Evolutionary conservation across 2,888 invertebrate species (phyloP), one percentile per base, ranked within the genome.

Genomic region (Ephialtes manifestator): DNA sequence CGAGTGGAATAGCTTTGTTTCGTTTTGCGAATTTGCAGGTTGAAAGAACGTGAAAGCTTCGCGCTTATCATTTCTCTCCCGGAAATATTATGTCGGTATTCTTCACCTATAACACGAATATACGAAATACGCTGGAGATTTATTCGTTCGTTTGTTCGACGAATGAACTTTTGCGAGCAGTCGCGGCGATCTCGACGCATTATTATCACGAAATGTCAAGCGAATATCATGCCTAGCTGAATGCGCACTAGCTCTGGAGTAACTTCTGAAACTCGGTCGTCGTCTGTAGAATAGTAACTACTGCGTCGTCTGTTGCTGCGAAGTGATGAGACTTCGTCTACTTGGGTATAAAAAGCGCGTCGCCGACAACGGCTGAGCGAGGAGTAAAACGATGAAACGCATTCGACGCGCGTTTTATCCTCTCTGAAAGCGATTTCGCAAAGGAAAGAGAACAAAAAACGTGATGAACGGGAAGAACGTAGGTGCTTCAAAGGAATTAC

Each of bases 201-300:
- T 71, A 58, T 67, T 70, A 80, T 83, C 63, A 24, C n/a, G 28
- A 71, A 71, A 70, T 71, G 63, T 65, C 48, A 55, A 20, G 80
- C 46, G 63, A 48, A 72, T 81, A 76, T 71, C 43, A 70, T 20
- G 55, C 15, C 20, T 18, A 7, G 51, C 53, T 43, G 35, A 39
- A 55, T 46, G 76, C n/a, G 28, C n/a, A 71, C 35, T 18, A 8
- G 48, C 5, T 48, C 48, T 0, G 13, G n/a, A 18, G 48, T 15
- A 53, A 74, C 48, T 68, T 72, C 43, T 51, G 55, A 72, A 83
- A 78, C 70, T 75, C 53, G 79, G 70, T 79, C 83, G 55, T 70
- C 2, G 67, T 15, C 48, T 51, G 68, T 65, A 46, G 53, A 72
- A 67, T 72, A 58, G 15, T 31, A 53, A 63, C 13, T 28, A 13